These are phyloP conservation scores for Melanogrammus aeglefinus DNA, from an alignment of 2,797 vertebrate species.

Conservation along the genomic window DNA sequence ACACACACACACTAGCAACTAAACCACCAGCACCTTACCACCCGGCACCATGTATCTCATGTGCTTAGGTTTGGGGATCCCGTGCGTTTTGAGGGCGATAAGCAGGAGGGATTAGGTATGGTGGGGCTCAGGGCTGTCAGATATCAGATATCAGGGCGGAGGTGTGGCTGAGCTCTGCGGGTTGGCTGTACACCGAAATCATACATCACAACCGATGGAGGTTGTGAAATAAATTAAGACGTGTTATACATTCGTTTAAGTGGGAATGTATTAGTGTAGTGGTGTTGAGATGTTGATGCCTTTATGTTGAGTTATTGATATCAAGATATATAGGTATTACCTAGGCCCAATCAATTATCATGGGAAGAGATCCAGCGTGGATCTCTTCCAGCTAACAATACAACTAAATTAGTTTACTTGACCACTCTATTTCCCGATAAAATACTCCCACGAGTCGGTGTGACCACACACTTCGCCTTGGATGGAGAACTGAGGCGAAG, in stretches of 20 bases:
- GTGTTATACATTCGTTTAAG: not conserved
- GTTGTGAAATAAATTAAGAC: constrained; percentile 20
- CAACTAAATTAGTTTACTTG: constrained; percentile 2
- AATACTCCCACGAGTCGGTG: constrained; percentile 25
- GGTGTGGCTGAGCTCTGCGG: constrained; percentile 44
- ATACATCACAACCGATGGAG: no score
- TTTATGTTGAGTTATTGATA: not conserved
- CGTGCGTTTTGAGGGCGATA: not conserved
- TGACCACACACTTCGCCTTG: not conserved
- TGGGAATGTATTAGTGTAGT: not conserved
- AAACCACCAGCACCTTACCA: not conserved
- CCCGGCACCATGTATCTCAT: not conserved
- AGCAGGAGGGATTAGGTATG: constrained; percentile 10
- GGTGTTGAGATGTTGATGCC: no score
- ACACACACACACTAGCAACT: no score
- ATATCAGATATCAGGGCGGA: constrained; percentile 46
- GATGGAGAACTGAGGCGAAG: not conserved
- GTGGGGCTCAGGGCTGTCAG: constrained; percentile 46
- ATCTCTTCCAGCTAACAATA: not conserved
- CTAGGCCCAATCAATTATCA: not conserved
- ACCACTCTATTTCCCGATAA: constrained; percentile 66
- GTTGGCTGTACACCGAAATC: constrained; percentile 36
- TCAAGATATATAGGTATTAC: not conserved
- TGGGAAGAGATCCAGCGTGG: not conserved
- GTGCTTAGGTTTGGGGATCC: constrained; percentile 10